Evolutionary conservation across 2,888 invertebrate species (phyloP).

Genomic region (Drosophila aldrichi): DNA sequence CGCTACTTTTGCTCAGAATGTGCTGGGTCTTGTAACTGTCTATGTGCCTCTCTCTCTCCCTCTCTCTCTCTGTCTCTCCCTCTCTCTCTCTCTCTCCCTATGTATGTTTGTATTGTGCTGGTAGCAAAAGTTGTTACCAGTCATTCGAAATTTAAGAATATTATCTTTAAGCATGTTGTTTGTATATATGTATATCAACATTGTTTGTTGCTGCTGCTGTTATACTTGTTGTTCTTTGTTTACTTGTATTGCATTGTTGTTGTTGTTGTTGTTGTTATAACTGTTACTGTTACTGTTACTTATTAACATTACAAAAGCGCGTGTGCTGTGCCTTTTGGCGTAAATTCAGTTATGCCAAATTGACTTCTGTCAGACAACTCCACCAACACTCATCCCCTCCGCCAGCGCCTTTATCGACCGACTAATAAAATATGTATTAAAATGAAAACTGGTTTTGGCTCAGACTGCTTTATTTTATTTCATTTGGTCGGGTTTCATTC

Average conservation of each 20-base stretch:
- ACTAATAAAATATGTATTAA: conserved; percentile 55
- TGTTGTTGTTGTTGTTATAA: conserved; percentile 33
- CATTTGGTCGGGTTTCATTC: conserved; percentile 40
- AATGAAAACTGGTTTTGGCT: conserved; percentile 57
- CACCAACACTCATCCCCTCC: neutral
- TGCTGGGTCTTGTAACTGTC: conserved; percentile 25
- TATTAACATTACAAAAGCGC: conserved; percentile 78
- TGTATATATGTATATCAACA: conserved; percentile 23
- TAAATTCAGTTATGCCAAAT: conserved; percentile 73
- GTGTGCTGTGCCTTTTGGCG: conserved; percentile 64
- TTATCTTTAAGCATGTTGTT: conserved; percentile 66
- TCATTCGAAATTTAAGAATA: conserved; percentile 68
- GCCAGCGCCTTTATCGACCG: rapidly evolving
- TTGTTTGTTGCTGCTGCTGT: conserved; percentile 21
- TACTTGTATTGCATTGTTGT: conserved; percentile 18
- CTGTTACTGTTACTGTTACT: conserved; percentile 48
- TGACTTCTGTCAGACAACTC: conserved; percentile 58
- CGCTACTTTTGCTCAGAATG: conserved; percentile 60
- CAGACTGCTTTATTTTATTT: conserved; percentile 47
- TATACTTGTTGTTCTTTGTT: conserved; percentile 22
- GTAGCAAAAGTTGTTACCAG: conserved; percentile 43
- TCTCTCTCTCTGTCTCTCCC: neutral
- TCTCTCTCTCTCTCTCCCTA: neutral
- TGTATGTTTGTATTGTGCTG: conserved; percentile 38
- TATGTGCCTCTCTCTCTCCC: neutral